Evolutionary conservation across 2,113 vertebrate genomes (phyloP), one percentile per base, ranked within the genome.

Genomic region (Sigmodon hispidus): DNA sequence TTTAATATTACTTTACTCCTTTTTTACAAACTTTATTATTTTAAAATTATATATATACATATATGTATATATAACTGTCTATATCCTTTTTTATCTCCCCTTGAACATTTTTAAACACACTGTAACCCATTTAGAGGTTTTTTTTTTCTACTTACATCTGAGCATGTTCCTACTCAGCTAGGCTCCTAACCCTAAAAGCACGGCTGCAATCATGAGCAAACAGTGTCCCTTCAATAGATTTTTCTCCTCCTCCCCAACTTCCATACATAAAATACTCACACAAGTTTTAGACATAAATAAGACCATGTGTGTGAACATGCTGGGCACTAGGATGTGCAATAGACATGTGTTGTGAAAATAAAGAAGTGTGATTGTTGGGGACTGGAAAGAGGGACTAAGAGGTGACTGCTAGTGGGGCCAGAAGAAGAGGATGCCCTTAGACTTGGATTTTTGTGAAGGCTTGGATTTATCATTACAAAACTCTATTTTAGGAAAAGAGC

Each of bases 161-260:
- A 65, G 75, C 34, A 31, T 48, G 59, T 4, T 43, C 45, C 76
- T 11, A 16, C 16, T 36, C 3, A 75, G 77, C 90, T 67, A 16
- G 75, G n/a, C 48, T 76, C n/a, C 87, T 43, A 40, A 40, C 36
- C 61, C 93, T 84, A 57, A 43, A 65, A 90, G 87, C 65, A 57
- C n/a, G 48, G 57, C 43, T 31, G 34, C 65, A 52, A 77, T 34
- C 31, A 57, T 63, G 36, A 48, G 87, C 26, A 80, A 43, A 85
- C 87, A 85, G 63, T 89, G 89, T 93, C 77, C 89, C 79, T 91
- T 75, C 52, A n/a, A 89, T 52, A 92, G 80, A 86, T 76, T 93
- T 65, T 19, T 70, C 80, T 79, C 76, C 81, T 73, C 19, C 77
- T 79, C 21, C 93, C 75, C n/a, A n/a, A n/a, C n/a, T n/a, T n/a